A percentile compares a stretch with the other conserved stretches of the same genome.
These are phyloP conservation scores for Lycia hirtaria DNA, from an alignment of 2,888 invertebrate species.

Conservation along the genomic window DNA sequence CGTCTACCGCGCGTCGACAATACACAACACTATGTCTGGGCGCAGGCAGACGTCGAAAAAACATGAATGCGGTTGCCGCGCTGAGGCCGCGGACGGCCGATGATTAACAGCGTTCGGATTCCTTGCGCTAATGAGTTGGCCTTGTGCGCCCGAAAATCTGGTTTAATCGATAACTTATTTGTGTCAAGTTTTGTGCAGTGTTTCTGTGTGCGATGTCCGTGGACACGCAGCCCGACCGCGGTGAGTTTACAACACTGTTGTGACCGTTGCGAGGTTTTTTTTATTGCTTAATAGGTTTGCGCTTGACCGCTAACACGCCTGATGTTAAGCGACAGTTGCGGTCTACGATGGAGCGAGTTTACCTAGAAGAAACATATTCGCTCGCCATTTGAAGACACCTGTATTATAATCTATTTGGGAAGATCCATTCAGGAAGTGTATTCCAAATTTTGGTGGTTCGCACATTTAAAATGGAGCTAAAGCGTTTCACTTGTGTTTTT, in stretches of 20 bases:
- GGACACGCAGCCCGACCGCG: constrained; percentile 51
- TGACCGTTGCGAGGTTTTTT: not conserved
- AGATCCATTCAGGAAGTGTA: too few species aligned
- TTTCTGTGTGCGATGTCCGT: constrained; percentile 57
- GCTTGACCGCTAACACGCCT: too few species aligned
- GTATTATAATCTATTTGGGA: too few species aligned
- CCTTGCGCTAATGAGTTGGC: constrained; percentile 35
- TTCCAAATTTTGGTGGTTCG: too few species aligned
- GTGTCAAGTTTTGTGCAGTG: constrained; percentile 48
- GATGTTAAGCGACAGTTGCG: too few species aligned
- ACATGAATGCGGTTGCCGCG: constrained; percentile 51
- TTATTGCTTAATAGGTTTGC: too few species aligned
- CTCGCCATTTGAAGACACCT: too few species aligned
- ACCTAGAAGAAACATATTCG: too few species aligned
- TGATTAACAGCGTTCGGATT: constrained; percentile 57
- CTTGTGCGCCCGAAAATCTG: constrained; percentile 17
- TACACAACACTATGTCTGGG: constrained; percentile 48
- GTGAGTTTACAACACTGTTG: constrained; percentile 59
- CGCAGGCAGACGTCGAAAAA: constrained; percentile 50
- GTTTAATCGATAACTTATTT: constrained; percentile 50
- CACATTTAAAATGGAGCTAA: too few species aligned
- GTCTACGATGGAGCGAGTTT: too few species aligned
- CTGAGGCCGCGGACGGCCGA: constrained; percentile 47
- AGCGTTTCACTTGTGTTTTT: too few species aligned
- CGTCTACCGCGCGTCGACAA: constrained; percentile 50